phyloP scores from a whole-genome alignment of 2,797 vertebrate genomes.

The Hoplostethus atlanticus region DNA sequence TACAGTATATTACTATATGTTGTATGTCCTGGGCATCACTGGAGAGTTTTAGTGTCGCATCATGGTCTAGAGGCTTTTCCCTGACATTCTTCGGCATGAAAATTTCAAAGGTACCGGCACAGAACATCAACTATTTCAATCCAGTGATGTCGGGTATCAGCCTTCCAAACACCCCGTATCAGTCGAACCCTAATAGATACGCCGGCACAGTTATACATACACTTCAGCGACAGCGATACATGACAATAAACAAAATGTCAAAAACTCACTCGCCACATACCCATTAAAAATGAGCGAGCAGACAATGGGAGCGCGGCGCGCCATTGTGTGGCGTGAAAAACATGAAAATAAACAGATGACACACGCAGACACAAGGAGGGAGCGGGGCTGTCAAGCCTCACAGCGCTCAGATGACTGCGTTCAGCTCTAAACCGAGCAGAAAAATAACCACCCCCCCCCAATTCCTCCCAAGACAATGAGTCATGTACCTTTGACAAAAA shows the following conservation, averaged over 20 bases:
- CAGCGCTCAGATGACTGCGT: conserved; percentile 42
- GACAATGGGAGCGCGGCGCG: conserved; percentile 50
- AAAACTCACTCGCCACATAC: conserved; percentile 27
- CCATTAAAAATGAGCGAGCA: conserved; percentile 66
- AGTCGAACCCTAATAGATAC: conserved; percentile 28
- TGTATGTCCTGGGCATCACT: too few species aligned
- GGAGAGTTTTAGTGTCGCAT: too few species aligned
- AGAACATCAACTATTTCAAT: not conserved
- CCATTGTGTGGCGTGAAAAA: conserved; percentile 48
- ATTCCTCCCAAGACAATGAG: conserved; percentile 66
- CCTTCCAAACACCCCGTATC: conserved; percentile 18
- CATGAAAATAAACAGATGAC: conserved; percentile 56
- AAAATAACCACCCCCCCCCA: too few species aligned
- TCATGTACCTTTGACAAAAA: conserved; percentile 91
- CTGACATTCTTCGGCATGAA: too few species aligned
- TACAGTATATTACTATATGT: too few species aligned
- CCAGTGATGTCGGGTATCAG: not conserved
- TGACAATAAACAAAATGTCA: conserved; percentile 54
- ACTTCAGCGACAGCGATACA: conserved; percentile 37
- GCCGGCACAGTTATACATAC: conserved; percentile 24
- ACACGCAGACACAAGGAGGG: conserved; percentile 49
- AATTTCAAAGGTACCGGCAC: not conserved
- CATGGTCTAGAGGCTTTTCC: too few species aligned
- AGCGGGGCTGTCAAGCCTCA: conserved; percentile 62
- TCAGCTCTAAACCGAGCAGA: conserved; percentile 55